These are phyloP conservation scores for Gymnodraco acuticeps DNA, from an alignment of 2,797 vertebrate genomes.

Conservation along the genomic window DNA sequence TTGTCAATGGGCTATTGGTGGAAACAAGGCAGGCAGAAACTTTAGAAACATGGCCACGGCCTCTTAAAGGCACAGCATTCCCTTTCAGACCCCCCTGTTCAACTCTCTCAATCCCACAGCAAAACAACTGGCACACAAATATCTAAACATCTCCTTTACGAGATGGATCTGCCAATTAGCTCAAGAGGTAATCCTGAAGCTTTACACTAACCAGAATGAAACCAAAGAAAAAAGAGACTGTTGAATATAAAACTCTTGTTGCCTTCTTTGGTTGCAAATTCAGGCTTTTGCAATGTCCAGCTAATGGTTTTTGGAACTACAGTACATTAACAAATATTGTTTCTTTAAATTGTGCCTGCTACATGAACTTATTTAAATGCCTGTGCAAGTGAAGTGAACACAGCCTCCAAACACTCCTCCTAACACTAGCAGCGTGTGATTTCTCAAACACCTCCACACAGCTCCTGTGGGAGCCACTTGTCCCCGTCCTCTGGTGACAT, in stretches of 20 bases:
- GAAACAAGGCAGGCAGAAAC: conserved; percentile 91
- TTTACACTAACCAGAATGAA: conserved; percentile 72
- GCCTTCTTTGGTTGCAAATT: conserved; percentile 39
- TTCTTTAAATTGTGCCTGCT: conserved; percentile 17
- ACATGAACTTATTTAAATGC: conserved; percentile 36
- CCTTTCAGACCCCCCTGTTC: conserved; percentile 75
- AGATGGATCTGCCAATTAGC: conserved; percentile 68
- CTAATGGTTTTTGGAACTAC: conserved; percentile 11
- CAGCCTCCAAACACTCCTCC: conserved; percentile 42
- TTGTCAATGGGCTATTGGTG: conserved; percentile 92
- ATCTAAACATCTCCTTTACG: conserved; percentile 79
- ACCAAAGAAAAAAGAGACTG: conserved; percentile 54
- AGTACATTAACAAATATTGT: conserved; percentile 19
- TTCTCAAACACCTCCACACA: conserved; percentile 57
- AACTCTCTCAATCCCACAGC: conserved; percentile 72
- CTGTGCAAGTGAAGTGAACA: conserved; percentile 26
- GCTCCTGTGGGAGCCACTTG: conserved; percentile 65
- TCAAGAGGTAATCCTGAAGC: conserved; percentile 72
- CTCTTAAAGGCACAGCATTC: conserved; percentile 89
- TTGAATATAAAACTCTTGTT: conserved; percentile 44
- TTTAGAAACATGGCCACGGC: conserved; percentile 88
- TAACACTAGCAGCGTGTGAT: conserved; percentile 45
- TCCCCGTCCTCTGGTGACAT: conserved; percentile 68
- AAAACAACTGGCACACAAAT: conserved; percentile 84
- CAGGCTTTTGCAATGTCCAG: not conserved